A percentile compares a stretch with the other conserved stretches of the same genome.
These are phyloP conservation scores for Hiodon tergisus DNA, from an alignment of 2,113 vertebrate species.

Conservation along the genomic window DNA sequence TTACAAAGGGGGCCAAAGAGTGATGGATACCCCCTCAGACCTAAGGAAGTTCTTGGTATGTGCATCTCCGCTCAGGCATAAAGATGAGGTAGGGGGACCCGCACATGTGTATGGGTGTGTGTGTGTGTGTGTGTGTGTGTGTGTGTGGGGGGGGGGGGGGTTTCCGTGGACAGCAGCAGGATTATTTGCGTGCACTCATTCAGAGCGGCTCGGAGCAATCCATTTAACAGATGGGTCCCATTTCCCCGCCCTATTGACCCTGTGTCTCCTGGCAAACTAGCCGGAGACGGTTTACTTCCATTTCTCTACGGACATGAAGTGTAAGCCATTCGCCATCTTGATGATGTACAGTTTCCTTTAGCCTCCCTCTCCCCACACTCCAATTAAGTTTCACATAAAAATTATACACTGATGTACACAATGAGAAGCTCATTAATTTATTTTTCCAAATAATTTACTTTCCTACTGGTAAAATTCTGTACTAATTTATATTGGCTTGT, in stretches of 20 bases:
- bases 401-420: not conserved
- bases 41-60: conserved; percentile 33
- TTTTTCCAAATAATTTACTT: not conserved
- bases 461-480: not conserved
- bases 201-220: conserved; percentile 6
- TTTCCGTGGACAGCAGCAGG: conserved; percentile 4
- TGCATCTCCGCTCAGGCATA: conserved; percentile 34
- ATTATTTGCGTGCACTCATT: conserved; percentile 12
- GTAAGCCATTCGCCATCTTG: not conserved
- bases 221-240: conserved; percentile 30
- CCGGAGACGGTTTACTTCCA: not conserved
- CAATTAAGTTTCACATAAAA: not conserved
- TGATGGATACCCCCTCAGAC: conserved; percentile 32
- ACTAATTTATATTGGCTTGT: no score
- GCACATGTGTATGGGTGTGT: not conserved
- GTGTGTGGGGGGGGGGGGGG: not conserved
- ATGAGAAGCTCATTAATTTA: not conserved
- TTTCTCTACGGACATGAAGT: not conserved
- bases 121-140: not conserved
- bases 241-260: conserved; percentile 17
- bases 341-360: conserved; percentile 10
- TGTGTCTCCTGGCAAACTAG: not conserved
- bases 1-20: conserved; percentile 15
- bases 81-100: conserved; percentile 19
- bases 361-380: not conserved